Conservation (phyloP, 2,888 invertebrate genomes). For the Microctonus hyperodae region DNA sequence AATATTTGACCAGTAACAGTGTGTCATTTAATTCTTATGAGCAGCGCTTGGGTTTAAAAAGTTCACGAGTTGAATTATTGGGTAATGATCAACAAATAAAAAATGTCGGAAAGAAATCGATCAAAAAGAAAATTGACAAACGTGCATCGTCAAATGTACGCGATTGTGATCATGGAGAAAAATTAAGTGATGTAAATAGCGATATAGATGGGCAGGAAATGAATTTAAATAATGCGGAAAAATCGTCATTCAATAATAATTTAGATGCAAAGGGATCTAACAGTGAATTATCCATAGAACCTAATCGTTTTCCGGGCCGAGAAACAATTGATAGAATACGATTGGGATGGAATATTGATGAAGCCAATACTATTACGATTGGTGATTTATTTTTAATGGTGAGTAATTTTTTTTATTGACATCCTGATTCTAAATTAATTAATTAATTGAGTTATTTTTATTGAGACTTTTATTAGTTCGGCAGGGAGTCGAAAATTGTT, state of each 20-base stretch:
- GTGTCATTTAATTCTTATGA: constrained; percentile 81
- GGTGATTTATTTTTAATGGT: constrained; percentile 92
- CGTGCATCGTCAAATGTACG: constrained; percentile 43
- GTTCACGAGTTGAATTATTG: constrained; percentile 64
- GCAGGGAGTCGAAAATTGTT: constrained; percentile 75
- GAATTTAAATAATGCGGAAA: constrained; percentile 52
- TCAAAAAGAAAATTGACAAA: constrained; percentile 61
- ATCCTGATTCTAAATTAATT: constrained; percentile 10
- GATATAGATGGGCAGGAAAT: constrained; percentile 65
- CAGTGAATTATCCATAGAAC: constrained; percentile 38
- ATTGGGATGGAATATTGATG: constrained; percentile 80
- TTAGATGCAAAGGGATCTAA: neutral
- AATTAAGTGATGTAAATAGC: constrained; percentile 66
- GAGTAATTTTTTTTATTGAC: constrained; percentile 47
- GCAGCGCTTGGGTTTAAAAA: constrained; percentile 71
- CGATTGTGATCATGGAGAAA: constrained; percentile 47
- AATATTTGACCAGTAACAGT: constrained; percentile 79
- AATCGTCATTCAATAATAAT: constrained; percentile 36
- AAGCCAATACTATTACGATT: constrained; percentile 81
- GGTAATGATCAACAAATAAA: constrained; percentile 60
- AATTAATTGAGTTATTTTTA: constrained; percentile 10
- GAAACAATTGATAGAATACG: constrained; percentile 60
- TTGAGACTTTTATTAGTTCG: constrained; percentile 66
- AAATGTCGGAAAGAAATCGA: constrained; percentile 59
- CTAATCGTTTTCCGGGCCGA: constrained; percentile 60